Base-by-base conservation (phyloP, 2,113 vertebrate genomes). In the Lethenteron reissneri region DNA sequence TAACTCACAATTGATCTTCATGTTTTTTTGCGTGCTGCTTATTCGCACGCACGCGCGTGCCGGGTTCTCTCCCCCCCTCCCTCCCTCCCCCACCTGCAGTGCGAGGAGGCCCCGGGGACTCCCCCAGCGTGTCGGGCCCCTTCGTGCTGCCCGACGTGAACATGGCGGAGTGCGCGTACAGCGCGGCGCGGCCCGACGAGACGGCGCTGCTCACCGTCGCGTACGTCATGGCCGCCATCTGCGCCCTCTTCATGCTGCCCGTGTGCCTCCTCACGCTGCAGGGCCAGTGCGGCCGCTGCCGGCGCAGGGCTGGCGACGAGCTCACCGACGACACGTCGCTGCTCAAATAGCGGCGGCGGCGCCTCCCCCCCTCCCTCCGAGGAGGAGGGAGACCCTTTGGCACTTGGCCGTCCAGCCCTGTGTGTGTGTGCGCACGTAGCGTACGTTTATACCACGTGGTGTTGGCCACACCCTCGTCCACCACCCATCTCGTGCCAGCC, bases 191-290 rank as follows among this genome's bases (percentile, higher is more conserved):
- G 84, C 92, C 91, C 0, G 92, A 99, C 2, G 94, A 99, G 78
- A 95, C 92, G n/a, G 95, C 91, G 0, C 85, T 99, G 25, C 96
- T 97, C 91, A 95, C 91, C 80, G 96, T 97, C 17, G 94, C 94
- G 73, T 99, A 99, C 60, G 86, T 94, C 74, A 99, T 99, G 94
- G 94, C 94, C 0, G 92, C 89, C 76, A 92, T 99, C 79, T 99
- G 92, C 2, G 90, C 89, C 10, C 89, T 99, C 75, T 99, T 99
- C 83, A 96, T 99, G 94, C 83, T 97, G 77, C 94, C 94, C 0
- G 85, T 99, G 74, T 95, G 91, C 82, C 87, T 96, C 79, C 95
- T 99, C 89, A 86, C 95, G 75, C 97, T 91, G 74, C 94, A 99
- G 84, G 95, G 92, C 91, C 92, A 91, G 77, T 96, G 92, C 70